Evolutionary conservation across 2,888 invertebrate genomes (phyloP).

Genomic region (Cantharis rustica): DNA sequence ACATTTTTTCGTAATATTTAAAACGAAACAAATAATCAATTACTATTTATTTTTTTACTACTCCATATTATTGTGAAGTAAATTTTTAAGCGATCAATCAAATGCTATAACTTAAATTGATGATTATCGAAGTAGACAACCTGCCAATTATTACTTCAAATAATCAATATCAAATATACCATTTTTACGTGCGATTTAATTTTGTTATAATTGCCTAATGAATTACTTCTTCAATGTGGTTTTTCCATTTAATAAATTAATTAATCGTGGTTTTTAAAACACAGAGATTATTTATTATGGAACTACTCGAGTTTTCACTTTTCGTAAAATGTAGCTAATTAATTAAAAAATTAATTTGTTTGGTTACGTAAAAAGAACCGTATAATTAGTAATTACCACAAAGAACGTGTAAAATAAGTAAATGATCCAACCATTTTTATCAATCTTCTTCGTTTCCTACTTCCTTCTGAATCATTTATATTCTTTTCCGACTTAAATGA

Average conservation of each 20-base stretch:
- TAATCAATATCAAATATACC: not conserved
- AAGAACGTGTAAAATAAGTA: not conserved
- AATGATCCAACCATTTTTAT: not conserved
- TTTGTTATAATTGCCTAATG: not conserved
- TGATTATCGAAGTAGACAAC: not conserved
- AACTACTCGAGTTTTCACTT: not conserved
- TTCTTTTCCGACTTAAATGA: constrained; percentile 7
- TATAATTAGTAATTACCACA: not conserved
- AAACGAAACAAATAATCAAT: not conserved
- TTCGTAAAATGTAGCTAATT: not conserved
- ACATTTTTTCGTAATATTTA: not conserved
- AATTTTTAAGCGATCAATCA: not conserved
- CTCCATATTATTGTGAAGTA: not conserved
- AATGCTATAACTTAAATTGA: not conserved
- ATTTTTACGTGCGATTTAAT: not conserved
- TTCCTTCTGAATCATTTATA: constrained; percentile 12
- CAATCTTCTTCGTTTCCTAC: constrained; percentile 7
- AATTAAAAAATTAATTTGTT: not conserved
- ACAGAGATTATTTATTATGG: not conserved
- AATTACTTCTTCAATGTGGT: not conserved
- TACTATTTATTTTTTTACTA: not conserved
- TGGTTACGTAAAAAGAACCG: not conserved
- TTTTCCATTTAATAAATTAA: not conserved
- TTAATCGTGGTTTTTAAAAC: not conserved
- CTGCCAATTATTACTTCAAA: not conserved